These are phyloP conservation scores for Leucopsar rothschildi DNA, from an alignment of 2,113 vertebrate species.

Conservation along the genomic window DNA sequence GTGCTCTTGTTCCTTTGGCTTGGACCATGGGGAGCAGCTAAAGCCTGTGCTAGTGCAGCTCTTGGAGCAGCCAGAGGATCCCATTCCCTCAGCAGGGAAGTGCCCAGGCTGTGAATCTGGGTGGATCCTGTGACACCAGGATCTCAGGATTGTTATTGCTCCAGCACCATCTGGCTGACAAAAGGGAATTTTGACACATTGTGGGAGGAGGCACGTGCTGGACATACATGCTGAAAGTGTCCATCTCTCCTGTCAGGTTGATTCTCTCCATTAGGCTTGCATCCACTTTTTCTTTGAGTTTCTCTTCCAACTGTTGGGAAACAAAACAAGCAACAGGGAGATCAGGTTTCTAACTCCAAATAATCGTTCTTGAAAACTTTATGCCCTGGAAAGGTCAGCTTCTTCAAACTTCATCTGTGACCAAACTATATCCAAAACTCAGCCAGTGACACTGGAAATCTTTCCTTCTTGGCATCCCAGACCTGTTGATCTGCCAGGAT, in stretches of 20 bases:
- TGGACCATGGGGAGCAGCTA: neutral
- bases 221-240: slow-evolving; percentile 96
- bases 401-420: neutral
- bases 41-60: neutral
- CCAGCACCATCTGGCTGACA: slow-evolving; percentile 55
- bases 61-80: neutral
- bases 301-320: slow-evolving; percentile 90
- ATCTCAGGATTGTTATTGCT: neutral
- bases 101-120: neutral
- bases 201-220: neutral
- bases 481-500: neutral
- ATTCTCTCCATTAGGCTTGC: slow-evolving; percentile 87
- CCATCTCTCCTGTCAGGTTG: slow-evolving; percentile 95
- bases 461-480: neutral
- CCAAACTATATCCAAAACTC: neutral
- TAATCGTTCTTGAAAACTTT: neutral
- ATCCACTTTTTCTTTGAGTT: slow-evolving; percentile 97
- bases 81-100: neutral
- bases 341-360: neutral
- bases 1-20: slow-evolving; percentile 42
- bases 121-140: neutral
- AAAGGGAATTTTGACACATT: neutral
- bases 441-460: neutral
- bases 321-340: neutral
- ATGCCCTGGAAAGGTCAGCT: neutral